These are phyloP conservation scores for Ceyx margarethae DNA, from an alignment of 2,113 vertebrate species.

Conservation along the genomic window DNA sequence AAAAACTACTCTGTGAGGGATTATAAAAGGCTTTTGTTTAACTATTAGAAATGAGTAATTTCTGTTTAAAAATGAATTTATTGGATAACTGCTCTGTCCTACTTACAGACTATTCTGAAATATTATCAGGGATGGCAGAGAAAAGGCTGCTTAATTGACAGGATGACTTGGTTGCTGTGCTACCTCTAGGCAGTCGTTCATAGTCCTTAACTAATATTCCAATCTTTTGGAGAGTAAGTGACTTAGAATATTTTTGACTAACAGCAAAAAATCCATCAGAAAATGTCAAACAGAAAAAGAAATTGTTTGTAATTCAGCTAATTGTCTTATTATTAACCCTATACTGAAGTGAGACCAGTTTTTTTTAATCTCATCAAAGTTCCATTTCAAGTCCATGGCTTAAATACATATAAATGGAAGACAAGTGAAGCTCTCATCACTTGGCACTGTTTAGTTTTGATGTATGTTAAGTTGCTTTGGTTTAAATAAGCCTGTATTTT, in stretches of 20 bases:
- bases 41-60: neutral
- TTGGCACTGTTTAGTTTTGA: neutral
- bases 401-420: neutral
- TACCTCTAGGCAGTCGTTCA: neutral
- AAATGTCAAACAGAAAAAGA: neutral
- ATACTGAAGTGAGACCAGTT: neutral
- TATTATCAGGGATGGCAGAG: neutral
- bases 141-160: neutral
- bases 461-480: neutral
- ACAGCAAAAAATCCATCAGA: neutral
- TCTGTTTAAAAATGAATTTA: constrained; percentile 8
- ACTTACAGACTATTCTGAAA: neutral
- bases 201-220: neutral
- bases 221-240: neutral
- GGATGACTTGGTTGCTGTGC: neutral
- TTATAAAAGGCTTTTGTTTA: constrained; percentile 14
- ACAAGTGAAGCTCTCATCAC: neutral
- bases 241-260: neutral
- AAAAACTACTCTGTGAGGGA: neutral
- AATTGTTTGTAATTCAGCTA: neutral
- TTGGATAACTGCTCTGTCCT: neutral
- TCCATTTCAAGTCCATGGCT: neutral
- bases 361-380: neutral
- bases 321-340: neutral
- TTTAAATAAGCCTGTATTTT: neutral